Conservation (phyloP, 1,140 invertebrate genomes). For the Hetaerina americana region DNA sequence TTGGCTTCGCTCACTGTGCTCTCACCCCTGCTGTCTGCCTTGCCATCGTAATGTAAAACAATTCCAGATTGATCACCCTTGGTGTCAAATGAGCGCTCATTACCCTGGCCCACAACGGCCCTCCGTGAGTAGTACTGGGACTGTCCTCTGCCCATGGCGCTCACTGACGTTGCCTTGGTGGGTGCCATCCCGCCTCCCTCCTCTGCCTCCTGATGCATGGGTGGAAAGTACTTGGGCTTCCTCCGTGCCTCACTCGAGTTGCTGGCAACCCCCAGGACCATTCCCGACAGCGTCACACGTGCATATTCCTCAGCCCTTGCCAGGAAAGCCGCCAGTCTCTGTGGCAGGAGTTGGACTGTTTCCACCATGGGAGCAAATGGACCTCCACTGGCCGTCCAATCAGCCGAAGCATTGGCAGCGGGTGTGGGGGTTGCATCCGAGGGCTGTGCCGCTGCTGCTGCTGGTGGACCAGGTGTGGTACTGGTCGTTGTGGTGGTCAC, state of each 20-base stretch:
- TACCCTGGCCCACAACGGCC: background rate
- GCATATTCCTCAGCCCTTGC: slow-evolving; percentile 69
- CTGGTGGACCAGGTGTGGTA: too few species aligned
- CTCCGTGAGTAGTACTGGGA: background rate
- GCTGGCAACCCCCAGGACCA: background rate
- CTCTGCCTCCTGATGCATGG: background rate
- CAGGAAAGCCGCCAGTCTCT: slow-evolving; percentile 57
- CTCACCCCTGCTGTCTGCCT: background rate
- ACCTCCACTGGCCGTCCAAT: background rate
- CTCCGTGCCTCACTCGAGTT: background rate
- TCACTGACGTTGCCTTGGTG: background rate
- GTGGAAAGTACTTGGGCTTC: background rate
- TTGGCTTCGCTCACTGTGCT: background rate
- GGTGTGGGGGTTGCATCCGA: background rate
- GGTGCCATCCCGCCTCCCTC: background rate
- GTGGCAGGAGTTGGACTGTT: slow-evolving; percentile 66
- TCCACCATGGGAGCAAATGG: slow-evolving; percentile 19
- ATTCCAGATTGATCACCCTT: background rate
- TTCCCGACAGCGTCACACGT: slow-evolving; percentile 41
- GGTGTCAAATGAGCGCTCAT: background rate
- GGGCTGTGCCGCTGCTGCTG: too few species aligned
- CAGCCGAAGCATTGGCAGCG: background rate
- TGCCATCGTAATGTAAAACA: background rate
- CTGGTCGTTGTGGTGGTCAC: background rate
- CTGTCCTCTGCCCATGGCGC: background rate